Evolutionary conservation across 2,113 vertebrate genomes (phyloP), one percentile per base, ranked within the genome.

Genomic region (Xiphophorus maculatus): DNA sequence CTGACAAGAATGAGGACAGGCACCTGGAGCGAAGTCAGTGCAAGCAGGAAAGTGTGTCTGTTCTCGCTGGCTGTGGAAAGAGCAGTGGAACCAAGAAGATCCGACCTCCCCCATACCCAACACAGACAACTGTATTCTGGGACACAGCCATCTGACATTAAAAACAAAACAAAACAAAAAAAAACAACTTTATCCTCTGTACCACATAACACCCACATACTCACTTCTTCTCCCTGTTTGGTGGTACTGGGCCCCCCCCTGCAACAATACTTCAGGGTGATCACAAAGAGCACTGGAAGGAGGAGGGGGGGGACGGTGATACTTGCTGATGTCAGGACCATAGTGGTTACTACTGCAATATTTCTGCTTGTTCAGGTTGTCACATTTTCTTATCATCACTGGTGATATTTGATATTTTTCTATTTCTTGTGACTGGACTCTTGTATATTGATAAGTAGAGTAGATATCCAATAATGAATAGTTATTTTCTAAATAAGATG

Each of bases 121-220:
- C 96, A 86, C 97, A 97, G 74, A 96, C 95, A 54, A 98, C 97
- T 48, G 97, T 98, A 63, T 98, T 98, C 92, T 98, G 97, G 97
- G 97, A 99, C 90, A 99, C 97, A 1, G 97, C 98, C 86, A 98
- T 99, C 90, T 99, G 94, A 98, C 88, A 80, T 32, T 79, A 77
- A 77, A 33, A 82, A 71, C 80, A 66, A 33, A 81, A 61, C 82
- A 83, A 86, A n/a, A 11, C 8, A 9, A 8, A 48, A 1, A 48
- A 51, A 1, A 37, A 11, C 2, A 37, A 37, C 79, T 84, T 76
- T 11, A 40, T 84, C 77, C 75, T 86, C 83, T 79, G 68, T 82
- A 77, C 89, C 88, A 86, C 76, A 81, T 75, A 84, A 77, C 69
- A 77, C 84, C 48, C 22, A 71, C 65, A 81, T 82, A 86, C 73